phyloP scores from a whole-genome alignment of 2,888 invertebrate genomes.

The Monochamus alternatus region DNA sequence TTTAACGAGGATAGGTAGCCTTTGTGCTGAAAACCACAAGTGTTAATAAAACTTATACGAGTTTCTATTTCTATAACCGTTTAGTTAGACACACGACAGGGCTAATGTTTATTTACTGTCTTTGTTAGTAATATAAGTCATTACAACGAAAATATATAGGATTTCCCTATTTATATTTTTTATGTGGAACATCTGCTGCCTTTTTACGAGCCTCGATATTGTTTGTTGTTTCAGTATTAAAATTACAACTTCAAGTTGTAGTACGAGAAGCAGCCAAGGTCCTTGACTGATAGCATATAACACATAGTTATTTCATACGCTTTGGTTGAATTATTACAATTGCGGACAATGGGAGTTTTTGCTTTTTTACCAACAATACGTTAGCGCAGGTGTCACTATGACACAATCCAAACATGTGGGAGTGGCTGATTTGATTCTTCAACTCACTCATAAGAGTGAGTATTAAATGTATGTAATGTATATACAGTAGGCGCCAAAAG shows the following conservation, averaged over 20 bases:
- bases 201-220: constrained; percentile 45
- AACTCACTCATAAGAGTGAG: not conserved
- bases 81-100: constrained; percentile 25
- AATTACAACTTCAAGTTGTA: constrained; percentile 48
- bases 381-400: constrained; percentile 57
- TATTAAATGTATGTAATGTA: too few relatives aligned
- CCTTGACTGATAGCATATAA: constrained; percentile 14
- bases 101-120: constrained; percentile 31
- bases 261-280: constrained; percentile 40
- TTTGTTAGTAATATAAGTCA: constrained; percentile 34
- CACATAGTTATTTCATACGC: not conserved
- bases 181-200: constrained; percentile 48
- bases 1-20: constrained; percentile 21
- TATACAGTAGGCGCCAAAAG: too few relatives aligned
- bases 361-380: constrained; percentile 47
- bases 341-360: constrained; percentile 52
- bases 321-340: constrained; percentile 46
- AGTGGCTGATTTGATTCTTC: constrained; percentile 36
- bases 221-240: constrained; percentile 49
- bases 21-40: constrained; percentile 35
- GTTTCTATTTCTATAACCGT: constrained; percentile 25
- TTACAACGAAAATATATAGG: constrained; percentile 48
- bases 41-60: constrained; percentile 31
- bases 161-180: constrained; percentile 50
- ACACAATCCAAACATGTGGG: constrained; percentile 47